Base-by-base conservation (phyloP, 2,797 vertebrate genomes). In the Cynodonichthys magdalenae region DNA sequence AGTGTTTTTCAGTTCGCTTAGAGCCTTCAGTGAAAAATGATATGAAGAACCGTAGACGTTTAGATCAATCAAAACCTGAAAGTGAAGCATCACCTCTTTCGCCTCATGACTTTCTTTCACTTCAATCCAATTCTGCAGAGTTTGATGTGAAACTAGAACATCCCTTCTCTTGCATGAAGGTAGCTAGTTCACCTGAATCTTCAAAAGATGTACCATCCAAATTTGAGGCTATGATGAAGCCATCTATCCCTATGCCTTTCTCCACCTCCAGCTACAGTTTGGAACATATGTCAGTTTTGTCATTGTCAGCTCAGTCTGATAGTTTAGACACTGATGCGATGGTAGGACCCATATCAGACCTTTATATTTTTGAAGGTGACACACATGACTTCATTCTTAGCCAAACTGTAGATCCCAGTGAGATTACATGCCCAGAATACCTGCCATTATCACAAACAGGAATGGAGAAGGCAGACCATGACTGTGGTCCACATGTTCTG, bases 331-430 rank as follows among this genome's bases (percentile, higher is more conserved):
- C 53, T 29, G 75, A 85, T 20, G 48, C 63, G 3, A 59, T 46
- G 5, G 14, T 18, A 5, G 70, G 55, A 7, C 49, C 74, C 24
- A 20, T 75, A 67, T 63, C 87, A 68, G 85, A 87, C 53, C 89
- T 91, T 74, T 88, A 86, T 51, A 92, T 90, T 63, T 83, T 79
- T 80, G 90, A 92, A 74, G 87, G 66, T 60, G 83, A 89, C 24
- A 82, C 67, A 6, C 69, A 69, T 12, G 82, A 87, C 59, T 81
- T 87, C 24, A 73, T 78, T 59, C 42, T 75, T 41, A 82, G 53
- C 50, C 28, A 56, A 14, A 46, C 15, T 29, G 44, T 48, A 59
- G 51, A 77, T 55, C 52, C 56, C 34, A 47, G 42, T 17, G 55
- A 79, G 46, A 77, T 70, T 46, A 64, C 41, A 69, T 17, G 73